These are phyloP conservation scores for Phytoseiulus persimilis DNA, from an alignment of 2,888 invertebrate species.

Conservation along the genomic window DNA sequence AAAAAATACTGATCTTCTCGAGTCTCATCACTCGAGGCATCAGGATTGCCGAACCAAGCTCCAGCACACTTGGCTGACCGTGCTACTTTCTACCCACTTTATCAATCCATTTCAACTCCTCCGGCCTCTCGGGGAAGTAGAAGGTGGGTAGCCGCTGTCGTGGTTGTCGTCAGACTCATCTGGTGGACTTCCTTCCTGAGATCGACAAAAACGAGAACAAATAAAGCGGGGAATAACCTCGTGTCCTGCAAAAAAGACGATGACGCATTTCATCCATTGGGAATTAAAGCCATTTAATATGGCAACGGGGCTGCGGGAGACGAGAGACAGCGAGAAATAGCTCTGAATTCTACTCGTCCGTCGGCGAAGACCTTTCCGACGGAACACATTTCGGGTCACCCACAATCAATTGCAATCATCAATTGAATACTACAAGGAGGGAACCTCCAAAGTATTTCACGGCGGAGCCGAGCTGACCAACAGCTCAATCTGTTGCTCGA, in stretches of 20 bases:
- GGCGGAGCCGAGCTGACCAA: too few species aligned
- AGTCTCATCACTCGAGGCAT: too few species aligned
- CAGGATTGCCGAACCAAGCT: too few species aligned
- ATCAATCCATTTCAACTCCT: not conserved
- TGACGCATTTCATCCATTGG: not conserved
- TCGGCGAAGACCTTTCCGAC: not conserved
- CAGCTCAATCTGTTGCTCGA: too few species aligned
- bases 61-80: not conserved
- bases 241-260: not conserved
- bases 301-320: not conserved
- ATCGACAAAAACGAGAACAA: not conserved
- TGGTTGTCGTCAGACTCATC: not conserved
- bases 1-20: too few species aligned
- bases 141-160: not conserved
- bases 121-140: not conserved
- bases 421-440: too few species aligned
- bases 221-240: not conserved
- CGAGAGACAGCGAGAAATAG: not conserved
- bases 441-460: too few species aligned
- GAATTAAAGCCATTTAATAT: not conserved
- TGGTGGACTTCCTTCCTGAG: constrained; percentile 5
- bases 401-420: too few species aligned
- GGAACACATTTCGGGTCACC: too few species aligned
- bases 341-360: not conserved
- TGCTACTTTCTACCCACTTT: not conserved